A percentile compares a stretch with the other conserved stretches of the same genome.
These are phyloP conservation scores for Ramazzottius varieornatus DNA, from an alignment of 2,888 invertebrate genomes.

Conservation along the genomic window DNA sequence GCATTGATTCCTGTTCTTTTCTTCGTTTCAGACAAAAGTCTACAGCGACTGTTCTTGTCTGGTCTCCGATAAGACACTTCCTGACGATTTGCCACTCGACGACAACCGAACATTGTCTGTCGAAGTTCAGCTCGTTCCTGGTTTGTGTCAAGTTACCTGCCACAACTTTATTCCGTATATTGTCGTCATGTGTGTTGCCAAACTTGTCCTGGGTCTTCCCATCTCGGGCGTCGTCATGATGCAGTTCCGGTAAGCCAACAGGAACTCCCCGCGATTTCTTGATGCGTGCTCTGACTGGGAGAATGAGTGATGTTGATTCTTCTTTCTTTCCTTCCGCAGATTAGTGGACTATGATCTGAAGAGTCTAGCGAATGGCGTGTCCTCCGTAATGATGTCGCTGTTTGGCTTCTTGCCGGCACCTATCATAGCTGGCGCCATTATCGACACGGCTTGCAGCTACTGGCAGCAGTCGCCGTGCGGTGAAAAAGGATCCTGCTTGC, in stretches of 20 bases:
- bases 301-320: too few relatives aligned
- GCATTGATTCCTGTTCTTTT: too few relatives aligned
- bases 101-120: too few relatives aligned
- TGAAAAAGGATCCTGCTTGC: not conserved
- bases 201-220: not conserved
- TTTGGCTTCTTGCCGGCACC: not conserved
- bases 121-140: not conserved
- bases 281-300: too few relatives aligned
- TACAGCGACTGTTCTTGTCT: not conserved
- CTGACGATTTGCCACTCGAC: too few relatives aligned
- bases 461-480: not conserved
- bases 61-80: not conserved
- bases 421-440: not conserved
- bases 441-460: not conserved
- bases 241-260: conserved; percentile 3
- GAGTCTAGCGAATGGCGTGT: not conserved
- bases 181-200: not conserved
- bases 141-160: not conserved
- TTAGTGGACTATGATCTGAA: conserved; percentile 1
- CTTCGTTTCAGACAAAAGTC: not conserved
- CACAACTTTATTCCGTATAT: not conserved
- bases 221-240: not conserved
- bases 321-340: not conserved
- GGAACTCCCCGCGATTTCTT: too few relatives aligned
- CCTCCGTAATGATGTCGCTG: not conserved